Evolutionary conservation across 2,888 invertebrate genomes (phyloP).

Genomic region (Agapetus fuscipes): DNA sequence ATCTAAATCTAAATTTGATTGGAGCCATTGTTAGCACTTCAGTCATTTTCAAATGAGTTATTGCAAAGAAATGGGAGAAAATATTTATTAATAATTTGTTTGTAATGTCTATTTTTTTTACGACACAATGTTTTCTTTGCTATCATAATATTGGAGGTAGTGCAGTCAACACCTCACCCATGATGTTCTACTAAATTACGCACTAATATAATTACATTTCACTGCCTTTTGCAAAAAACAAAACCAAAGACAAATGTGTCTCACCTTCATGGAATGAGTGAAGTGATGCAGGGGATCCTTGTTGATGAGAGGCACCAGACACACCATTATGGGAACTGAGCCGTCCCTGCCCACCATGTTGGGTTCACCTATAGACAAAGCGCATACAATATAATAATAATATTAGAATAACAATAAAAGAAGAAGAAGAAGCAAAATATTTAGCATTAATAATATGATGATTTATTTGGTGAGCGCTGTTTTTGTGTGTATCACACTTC

Average conservation of each 20-base stretch:
- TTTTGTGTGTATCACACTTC: too few species aligned
- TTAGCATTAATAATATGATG: too few species aligned
- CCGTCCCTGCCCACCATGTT: constrained; percentile 63
- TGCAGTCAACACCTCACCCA: not conserved
- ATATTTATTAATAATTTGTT: not conserved
- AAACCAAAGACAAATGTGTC: constrained; percentile 3
- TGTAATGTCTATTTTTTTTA: not conserved
- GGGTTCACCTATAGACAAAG: constrained; percentile 41
- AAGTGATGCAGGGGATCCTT: constrained; percentile 64
- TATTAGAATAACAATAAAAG: constrained; percentile 3
- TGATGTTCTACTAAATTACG: too few species aligned
- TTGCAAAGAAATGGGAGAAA: not conserved
- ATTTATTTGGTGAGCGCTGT: too few species aligned
- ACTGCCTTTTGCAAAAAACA: too few species aligned
- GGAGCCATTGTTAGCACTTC: too few species aligned
- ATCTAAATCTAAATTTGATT: too few species aligned
- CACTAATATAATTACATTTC: too few species aligned
- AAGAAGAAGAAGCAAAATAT: constrained; percentile 2
- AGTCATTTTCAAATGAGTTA: too few species aligned
- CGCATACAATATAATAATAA: not conserved
- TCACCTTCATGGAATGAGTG: constrained; percentile 63
- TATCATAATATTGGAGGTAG: not conserved
- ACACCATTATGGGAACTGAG: constrained; percentile 63
- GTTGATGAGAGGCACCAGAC: constrained; percentile 63
- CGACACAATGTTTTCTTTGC: not conserved